These are phyloP conservation scores for Perca flavescens DNA, from an alignment of 2,113 vertebrate genomes.

Conservation along the genomic window DNA sequence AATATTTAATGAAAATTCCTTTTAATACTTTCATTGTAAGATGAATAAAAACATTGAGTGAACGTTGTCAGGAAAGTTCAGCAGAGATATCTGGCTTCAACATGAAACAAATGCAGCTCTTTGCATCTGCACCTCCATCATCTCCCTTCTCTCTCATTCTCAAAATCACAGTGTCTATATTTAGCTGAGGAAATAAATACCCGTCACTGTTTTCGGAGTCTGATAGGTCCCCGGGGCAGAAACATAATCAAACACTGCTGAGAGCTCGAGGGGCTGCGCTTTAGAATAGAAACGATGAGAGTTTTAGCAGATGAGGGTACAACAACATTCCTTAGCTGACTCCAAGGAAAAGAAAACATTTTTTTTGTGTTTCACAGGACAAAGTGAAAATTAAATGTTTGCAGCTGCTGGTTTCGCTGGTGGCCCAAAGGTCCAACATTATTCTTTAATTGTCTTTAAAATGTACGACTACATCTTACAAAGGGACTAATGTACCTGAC, in stretches of 20 bases:
- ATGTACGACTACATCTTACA: background rate
- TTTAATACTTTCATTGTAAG: background rate
- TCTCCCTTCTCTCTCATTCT: background rate
- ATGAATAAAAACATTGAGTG: background rate
- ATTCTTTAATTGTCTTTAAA: background rate
- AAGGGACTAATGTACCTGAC: background rate
- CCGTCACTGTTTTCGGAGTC: constrained; percentile 7
- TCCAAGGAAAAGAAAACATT: constrained; percentile 29
- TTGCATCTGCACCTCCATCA: constrained; percentile 1
- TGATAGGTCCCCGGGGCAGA: constrained; percentile 45
- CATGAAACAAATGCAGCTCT: background rate
- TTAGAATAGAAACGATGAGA: constrained; percentile 31
- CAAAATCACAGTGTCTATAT: constrained; percentile 18
- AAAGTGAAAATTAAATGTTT: constrained; percentile 21
- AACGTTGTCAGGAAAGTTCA: too few relatives aligned
- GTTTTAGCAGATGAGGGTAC: constrained; percentile 5
- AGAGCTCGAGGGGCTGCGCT: constrained; percentile 8
- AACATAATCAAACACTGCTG: constrained; percentile 49
- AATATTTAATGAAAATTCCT: background rate
- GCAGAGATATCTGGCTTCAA: background rate
- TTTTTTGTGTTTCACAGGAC: constrained; percentile 21
- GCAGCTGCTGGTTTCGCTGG: constrained; percentile 30
- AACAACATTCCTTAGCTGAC: constrained; percentile 58
- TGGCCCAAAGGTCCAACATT: background rate
- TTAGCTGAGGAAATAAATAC: constrained; percentile 42